Conservation (phyloP, 2,888 invertebrate genomes). For the Eledona agricola region DNA sequence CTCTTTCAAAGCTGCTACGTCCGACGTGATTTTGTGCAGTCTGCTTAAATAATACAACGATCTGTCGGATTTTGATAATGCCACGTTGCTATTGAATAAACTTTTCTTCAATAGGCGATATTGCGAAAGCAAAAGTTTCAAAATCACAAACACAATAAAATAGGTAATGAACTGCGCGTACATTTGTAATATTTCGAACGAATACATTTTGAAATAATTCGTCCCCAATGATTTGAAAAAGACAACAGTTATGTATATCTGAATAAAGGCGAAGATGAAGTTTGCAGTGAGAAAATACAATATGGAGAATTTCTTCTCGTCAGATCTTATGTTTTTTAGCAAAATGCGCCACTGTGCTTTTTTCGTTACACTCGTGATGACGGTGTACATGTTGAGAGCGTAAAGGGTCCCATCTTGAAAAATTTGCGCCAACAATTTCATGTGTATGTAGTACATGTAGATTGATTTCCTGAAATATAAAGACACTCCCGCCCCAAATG, state of each 20-base stretch:
- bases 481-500: too few species aligned
- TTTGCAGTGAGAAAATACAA: constrained; percentile 1
- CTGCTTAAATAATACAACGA: too few species aligned
- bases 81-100: too few species aligned
- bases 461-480: too few species aligned
- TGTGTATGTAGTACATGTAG: too few species aligned
- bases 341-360: constrained; percentile 1
- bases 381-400: constrained; percentile 3
- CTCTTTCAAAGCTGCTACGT: constrained; percentile 1
- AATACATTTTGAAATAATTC: constrained; percentile 5
- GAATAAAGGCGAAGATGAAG: background rate
- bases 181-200: too few species aligned
- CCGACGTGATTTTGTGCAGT: background rate
- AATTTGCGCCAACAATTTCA: constrained; percentile 1
- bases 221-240: background rate
- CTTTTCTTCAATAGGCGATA: background rate
- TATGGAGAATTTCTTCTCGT: background rate
- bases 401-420: constrained; percentile 1
- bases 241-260: background rate
- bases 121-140: constrained; percentile 2
- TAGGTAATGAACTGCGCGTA: constrained; percentile 5
- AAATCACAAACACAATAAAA: background rate
- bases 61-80: too few species aligned
- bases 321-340: constrained; percentile 2
- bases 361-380: background rate